A percentile compares a stretch with the other conserved stretches of the same genome.
Conservation (phyloP, 2,888 invertebrate species). For the Pilophorus perplexus region DNA sequence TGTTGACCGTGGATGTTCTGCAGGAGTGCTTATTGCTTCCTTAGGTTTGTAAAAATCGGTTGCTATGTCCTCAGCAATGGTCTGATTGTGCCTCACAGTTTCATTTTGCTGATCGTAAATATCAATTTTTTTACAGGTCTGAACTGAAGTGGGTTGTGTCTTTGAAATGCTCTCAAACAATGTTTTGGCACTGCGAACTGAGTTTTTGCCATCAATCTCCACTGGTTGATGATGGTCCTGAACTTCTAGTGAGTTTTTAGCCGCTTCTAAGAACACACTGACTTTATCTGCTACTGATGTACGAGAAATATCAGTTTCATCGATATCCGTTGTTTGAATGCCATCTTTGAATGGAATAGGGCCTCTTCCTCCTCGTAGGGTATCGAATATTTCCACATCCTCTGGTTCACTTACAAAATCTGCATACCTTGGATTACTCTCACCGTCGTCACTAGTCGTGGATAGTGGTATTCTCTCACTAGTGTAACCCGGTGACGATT, state of each 20-base stretch:
- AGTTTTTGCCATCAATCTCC: constrained; percentile 42
- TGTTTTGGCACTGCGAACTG: constrained; percentile 60
- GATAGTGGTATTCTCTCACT: constrained; percentile 63
- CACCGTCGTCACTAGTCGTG: constrained; percentile 58
- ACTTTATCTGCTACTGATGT: constrained; percentile 61
- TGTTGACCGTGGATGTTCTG: too few relatives aligned
- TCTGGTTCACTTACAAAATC: constrained; percentile 74
- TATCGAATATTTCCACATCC: constrained; percentile 54
- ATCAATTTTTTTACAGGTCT: constrained; percentile 50
- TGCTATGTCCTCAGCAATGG: background rate
- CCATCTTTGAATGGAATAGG: constrained; percentile 39
- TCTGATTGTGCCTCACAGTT: background rate
- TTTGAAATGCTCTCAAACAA: constrained; percentile 64
- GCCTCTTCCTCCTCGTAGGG: constrained; percentile 32
- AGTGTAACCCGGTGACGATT: constrained; percentile 70
- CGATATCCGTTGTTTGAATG: constrained; percentile 50
- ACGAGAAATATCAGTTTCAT: constrained; percentile 50
- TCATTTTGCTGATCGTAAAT: constrained; percentile 26
- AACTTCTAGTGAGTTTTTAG: constrained; percentile 47
- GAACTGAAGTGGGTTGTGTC: constrained; percentile 42
- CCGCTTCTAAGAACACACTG: constrained; percentile 56
- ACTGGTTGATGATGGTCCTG: constrained; percentile 47
- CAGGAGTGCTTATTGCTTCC: too few relatives aligned
- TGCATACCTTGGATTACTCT: constrained; percentile 62
- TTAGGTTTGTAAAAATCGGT: too few relatives aligned